These are phyloP conservation scores for Pterostichus madidus DNA, from an alignment of 2,888 invertebrate species.

Conservation along the genomic window DNA sequence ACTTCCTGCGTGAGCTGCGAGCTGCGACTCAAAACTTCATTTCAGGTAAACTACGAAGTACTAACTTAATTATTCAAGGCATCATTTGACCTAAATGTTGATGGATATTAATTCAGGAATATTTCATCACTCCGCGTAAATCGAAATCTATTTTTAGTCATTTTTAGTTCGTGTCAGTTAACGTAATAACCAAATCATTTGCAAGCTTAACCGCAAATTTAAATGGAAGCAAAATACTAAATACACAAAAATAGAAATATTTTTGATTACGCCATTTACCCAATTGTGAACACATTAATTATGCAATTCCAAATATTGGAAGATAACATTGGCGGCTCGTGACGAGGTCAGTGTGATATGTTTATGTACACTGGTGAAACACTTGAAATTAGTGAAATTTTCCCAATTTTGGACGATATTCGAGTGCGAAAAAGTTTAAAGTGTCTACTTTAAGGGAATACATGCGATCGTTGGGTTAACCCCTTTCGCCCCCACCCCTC, in stretches of 20 bases:
- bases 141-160: constrained; percentile 20
- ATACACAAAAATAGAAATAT: neutral
- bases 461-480: too few species aligned
- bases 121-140: neutral
- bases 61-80: constrained; percentile 5
- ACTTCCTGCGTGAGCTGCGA: neutral
- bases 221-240: constrained; percentile 7
- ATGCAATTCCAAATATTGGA: too few species aligned
- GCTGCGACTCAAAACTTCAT: constrained; percentile 4
- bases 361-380: too few species aligned
- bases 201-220: constrained; percentile 10
- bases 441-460: too few species aligned
- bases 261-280: too few species aligned
- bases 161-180: neutral
- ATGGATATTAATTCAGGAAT: constrained; percentile 1
- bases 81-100: constrained; percentile 10
- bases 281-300: too few species aligned
- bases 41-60: constrained; percentile 18
- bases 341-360: too few species aligned
- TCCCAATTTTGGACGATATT: too few species aligned
- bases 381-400: too few species aligned
- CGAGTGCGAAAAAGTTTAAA: too few species aligned
- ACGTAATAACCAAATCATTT: neutral
- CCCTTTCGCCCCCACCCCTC: too few species aligned
- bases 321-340: too few species aligned